Conservation (phyloP, 1,140 invertebrate genomes). For the Sitobion miscanthi region DNA sequence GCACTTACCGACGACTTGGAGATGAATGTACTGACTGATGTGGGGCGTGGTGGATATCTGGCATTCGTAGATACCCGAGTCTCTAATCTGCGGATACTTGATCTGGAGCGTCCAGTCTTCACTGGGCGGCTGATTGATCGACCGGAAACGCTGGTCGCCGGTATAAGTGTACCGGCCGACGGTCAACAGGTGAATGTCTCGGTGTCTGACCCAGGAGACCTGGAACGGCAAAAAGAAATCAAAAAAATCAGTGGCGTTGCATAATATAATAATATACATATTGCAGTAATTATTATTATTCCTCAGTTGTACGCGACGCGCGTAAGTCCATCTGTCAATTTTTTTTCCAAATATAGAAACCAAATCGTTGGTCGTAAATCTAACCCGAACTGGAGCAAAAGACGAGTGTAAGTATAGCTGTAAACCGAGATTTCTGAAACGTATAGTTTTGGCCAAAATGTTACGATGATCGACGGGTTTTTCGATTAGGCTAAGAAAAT, state of each 20-base stretch:
- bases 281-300: too few relatives aligned
- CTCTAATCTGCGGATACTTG: constrained; percentile 81
- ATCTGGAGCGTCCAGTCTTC: constrained; percentile 91
- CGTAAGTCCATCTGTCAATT: too few relatives aligned
- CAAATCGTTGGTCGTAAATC: too few relatives aligned
- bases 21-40: constrained; percentile 84
- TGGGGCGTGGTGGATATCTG: constrained; percentile 88
- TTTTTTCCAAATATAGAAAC: too few relatives aligned
- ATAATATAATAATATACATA: not conserved
- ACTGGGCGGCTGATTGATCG: constrained; percentile 80
- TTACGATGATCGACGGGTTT: too few relatives aligned
- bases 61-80: constrained; percentile 88
- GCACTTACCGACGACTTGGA: constrained; percentile 82
- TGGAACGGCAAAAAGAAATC: constrained; percentile 63
- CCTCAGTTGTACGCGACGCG: too few relatives aligned
- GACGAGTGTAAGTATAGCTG: too few relatives aligned
- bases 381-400: too few relatives aligned
- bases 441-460: too few relatives aligned
- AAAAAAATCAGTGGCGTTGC: not conserved
- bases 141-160: constrained; percentile 85
- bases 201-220: constrained; percentile 88
- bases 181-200: constrained; percentile 86
- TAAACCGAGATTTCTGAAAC: too few relatives aligned
- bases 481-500: too few relatives aligned
- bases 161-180: constrained; percentile 91